phyloP scores from a whole-genome alignment of 2,113 vertebrate species.

The Donacobius atricapilla region DNA sequence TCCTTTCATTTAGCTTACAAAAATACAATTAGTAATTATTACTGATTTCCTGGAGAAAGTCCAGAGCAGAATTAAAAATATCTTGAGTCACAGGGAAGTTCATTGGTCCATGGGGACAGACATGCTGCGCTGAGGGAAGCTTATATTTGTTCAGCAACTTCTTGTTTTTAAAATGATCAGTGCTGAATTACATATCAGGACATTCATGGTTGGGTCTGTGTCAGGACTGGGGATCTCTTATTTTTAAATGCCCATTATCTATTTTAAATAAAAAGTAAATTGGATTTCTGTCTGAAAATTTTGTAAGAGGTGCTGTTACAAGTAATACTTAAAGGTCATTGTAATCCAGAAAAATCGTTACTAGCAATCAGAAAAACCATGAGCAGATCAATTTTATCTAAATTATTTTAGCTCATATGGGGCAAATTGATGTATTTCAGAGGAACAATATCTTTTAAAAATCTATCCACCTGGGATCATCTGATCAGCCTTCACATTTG shows the following conservation, averaged over 20 bases:
- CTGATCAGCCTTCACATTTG: background rate
- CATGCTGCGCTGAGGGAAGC: slow-evolving; percentile 8
- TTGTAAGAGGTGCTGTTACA: background rate
- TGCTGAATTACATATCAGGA: background rate
- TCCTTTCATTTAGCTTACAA: slow-evolving; percentile 86
- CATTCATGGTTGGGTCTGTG: background rate
- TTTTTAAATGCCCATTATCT: background rate
- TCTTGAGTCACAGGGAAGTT: slow-evolving; percentile 78
- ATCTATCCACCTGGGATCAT: background rate
- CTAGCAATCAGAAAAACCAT: background rate
- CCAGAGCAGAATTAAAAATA: slow-evolving; percentile 88
- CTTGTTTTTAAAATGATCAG: slow-evolving; percentile 42
- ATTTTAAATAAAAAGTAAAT: slow-evolving; percentile 19
- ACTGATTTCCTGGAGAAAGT: slow-evolving; percentile 96
- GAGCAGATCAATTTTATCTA: background rate
- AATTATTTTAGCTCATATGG: background rate
- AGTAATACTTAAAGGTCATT: background rate
- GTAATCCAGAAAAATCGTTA: background rate
- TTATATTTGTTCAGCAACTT: slow-evolving; percentile 52
- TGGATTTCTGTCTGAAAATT: background rate
- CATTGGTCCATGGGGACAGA: slow-evolving; percentile 72
- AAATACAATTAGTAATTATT: slow-evolving; percentile 98
- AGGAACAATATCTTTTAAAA: background rate
- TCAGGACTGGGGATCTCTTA: background rate
- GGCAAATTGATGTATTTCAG: background rate